Evolutionary conservation across 1,140 invertebrate species (phyloP).

Genomic region (Panulirus ornatus): DNA sequence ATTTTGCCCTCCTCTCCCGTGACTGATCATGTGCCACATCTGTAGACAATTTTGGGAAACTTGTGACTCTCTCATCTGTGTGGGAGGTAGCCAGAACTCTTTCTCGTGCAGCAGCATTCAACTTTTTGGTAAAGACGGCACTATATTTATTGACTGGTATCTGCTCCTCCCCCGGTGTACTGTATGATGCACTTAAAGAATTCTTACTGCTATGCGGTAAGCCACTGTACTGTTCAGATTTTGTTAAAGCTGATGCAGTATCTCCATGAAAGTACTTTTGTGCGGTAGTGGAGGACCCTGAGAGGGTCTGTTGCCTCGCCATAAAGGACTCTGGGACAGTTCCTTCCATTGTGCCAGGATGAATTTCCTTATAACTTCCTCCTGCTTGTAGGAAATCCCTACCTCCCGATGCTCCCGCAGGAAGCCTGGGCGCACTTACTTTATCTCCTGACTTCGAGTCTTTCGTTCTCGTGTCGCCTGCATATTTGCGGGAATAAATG

Average conservation of each 20-base stretch:
- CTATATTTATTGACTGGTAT: neutral
- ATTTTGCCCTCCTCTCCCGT: neutral
- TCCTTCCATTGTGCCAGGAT: neutral
- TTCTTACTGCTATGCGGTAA: neutral
- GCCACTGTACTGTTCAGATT: neutral
- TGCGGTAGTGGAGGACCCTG: neutral
- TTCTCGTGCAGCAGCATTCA: neutral
- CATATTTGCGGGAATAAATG: slow-evolving; percentile 11
- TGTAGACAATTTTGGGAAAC: neutral
- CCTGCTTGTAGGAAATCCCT: slow-evolving; percentile 4
- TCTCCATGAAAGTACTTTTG: neutral
- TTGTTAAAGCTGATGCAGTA: neutral
- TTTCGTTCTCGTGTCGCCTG: neutral
- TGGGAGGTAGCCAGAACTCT: neutral
- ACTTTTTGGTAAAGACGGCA: neutral
- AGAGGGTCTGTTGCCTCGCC: neutral
- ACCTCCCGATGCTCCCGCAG: no score
- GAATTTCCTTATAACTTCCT: neutral
- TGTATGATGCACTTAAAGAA: neutral
- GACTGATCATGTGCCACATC: neutral
- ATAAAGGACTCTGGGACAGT: neutral
- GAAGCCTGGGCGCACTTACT: neutral
- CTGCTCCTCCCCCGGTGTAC: neutral
- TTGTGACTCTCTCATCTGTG: neutral
- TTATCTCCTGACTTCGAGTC: neutral